phyloP scores from a whole-genome alignment of 2,113 vertebrate species.

The Girardinichthys multiradiatus region DNA sequence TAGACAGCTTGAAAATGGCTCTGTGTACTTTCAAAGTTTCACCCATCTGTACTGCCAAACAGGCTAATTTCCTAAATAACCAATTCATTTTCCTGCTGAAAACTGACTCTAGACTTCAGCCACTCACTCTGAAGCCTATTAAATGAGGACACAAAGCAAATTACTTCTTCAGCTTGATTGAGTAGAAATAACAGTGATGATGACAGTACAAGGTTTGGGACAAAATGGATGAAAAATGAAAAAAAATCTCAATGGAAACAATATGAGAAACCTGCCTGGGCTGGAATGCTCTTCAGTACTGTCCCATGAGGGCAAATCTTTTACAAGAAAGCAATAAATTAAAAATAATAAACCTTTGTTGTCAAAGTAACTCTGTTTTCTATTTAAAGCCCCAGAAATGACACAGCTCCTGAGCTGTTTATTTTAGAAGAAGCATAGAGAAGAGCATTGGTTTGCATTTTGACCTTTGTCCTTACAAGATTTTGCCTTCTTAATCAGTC shows the following conservation, averaged over 20 bases:
- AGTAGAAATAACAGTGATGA: conserved; percentile 41
- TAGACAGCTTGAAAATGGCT: conserved; percentile 22
- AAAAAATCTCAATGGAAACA: conserved; percentile 31
- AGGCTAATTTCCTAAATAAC: conserved; percentile 49
- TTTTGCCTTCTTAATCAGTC: conserved; percentile 69
- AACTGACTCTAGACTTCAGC: conserved; percentile 35
- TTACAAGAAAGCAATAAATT: conserved; percentile 5
- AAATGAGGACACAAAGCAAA: conserved; percentile 65
- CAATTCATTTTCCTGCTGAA: conserved; percentile 50
- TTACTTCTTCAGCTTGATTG: conserved; percentile 47
- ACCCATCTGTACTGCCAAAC: conserved; percentile 21
- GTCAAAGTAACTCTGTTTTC: conserved; percentile 37
- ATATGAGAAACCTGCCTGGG: not conserved
- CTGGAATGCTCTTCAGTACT: not conserved
- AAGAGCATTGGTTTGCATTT: conserved; percentile 46
- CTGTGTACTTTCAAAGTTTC: conserved; percentile 20
- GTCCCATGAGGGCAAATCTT: not conserved
- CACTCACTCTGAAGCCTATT: conserved; percentile 45
- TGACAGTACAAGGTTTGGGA: conserved; percentile 49
- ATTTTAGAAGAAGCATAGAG: conserved; percentile 53
- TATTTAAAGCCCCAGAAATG: conserved; percentile 39
- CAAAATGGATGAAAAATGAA: conserved; percentile 44
- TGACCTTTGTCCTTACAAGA: conserved; percentile 61
- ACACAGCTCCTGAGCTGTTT: conserved; percentile 53
- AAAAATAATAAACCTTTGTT: not conserved